Evolutionary conservation across 1,140 invertebrate genomes (phyloP), one percentile per base, ranked within the genome.

Genomic region (Phenacoccus solenopsis): DNA sequence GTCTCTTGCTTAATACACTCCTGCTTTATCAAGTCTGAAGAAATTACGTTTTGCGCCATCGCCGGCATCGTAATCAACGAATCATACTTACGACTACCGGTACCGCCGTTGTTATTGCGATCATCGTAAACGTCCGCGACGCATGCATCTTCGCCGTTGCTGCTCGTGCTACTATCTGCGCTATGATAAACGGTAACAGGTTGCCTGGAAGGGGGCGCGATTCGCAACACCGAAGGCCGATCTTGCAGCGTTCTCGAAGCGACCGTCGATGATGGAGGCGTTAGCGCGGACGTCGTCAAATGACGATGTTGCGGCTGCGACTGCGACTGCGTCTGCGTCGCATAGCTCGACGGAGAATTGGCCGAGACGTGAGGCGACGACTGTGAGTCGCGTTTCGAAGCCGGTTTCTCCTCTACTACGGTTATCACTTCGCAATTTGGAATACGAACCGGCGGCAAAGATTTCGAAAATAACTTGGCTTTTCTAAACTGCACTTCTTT

Each of bases 341-440:
- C 20, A 2, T 4, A 4, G 3, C 3, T 5, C 38, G 38, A 9
- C 4, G 5, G 3, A n/a, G 3, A 49, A 49, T 2, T 49, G 5
- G 38, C 20, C 38, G 38, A 49, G 20, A n/a, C 16, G 38, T 3
- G 5, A 10, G 3, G 38, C 38, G 38, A n/a, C 16, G 38, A 49
- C 20, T 16, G 20, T 9, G 12, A n/a, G 16, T 49, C 38, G 38
- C 20, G 38, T 49, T 49, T 49, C 3, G 38, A n/a, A 16, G 38
- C 38, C 5, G 38, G 13, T 49, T 49, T 5, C 5, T 49, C 38
- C 20, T 49, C 38, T 10, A 49, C 2, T 16, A 49, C 76, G 1
- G 77, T 73, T 7, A 77, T 78, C 22, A 78, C 73, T 72, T 78
- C 76, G 12, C 72, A 77, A 0, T 76, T 76, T 20, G 80, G 79